phyloP scores from a whole-genome alignment of 2,797 vertebrate species.

The Enteromius viviparus region DNA sequence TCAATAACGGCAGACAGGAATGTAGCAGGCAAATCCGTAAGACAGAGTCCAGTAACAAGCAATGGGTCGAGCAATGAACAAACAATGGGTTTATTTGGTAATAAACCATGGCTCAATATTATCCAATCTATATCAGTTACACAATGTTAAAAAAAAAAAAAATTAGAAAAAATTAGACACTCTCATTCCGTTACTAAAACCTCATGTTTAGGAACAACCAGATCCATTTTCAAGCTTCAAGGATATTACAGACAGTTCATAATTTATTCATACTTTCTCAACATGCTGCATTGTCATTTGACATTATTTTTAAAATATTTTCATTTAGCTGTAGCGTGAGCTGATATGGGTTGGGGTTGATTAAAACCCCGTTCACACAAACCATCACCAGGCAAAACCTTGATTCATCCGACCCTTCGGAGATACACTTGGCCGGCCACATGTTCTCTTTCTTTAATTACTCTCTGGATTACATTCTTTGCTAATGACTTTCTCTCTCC shows the following conservation, averaged over 20 bases:
- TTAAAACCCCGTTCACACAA: constrained; percentile 71
- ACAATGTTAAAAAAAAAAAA: neutral
- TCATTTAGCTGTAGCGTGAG: constrained; percentile 21
- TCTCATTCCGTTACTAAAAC: neutral
- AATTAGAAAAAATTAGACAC: too few species aligned
- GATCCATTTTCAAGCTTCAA: neutral
- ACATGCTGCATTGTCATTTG: neutral
- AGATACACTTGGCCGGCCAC: constrained; percentile 51
- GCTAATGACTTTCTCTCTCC: constrained; percentile 58
- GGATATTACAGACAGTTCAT: too few species aligned
- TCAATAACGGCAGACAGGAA: too few species aligned
- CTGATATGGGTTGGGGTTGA: constrained; percentile 55
- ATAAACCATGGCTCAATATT: neutral
- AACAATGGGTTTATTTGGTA: neutral
- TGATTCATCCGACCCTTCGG: constrained; percentile 60
- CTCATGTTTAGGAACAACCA: neutral
- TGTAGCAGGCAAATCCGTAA: too few species aligned
- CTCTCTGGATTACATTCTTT: constrained; percentile 67
- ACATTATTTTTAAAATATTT: constrained; percentile 9
- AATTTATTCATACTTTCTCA: neutral
- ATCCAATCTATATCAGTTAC: neutral
- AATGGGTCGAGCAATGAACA: too few species aligned
- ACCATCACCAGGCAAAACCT: constrained; percentile 65
- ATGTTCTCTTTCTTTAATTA: constrained; percentile 70
- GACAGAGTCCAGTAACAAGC: too few species aligned